Conservation (phyloP, 2,797 vertebrate species). For the Pseudomugil tenellus region DNA sequence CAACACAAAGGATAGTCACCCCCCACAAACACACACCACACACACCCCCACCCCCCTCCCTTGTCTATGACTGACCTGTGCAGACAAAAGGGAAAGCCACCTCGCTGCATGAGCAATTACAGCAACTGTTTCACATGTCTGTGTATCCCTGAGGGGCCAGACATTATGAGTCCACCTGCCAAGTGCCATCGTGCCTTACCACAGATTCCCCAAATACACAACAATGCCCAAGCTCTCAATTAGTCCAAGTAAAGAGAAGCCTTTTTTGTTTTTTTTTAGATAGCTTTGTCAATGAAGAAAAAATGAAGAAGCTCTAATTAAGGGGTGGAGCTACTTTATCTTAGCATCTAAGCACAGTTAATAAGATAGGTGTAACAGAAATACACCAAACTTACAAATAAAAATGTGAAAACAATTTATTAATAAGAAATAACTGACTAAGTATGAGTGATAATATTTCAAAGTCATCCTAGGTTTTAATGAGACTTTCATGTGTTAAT, state of each 20-base stretch:
- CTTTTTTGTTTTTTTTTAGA: constrained; percentile 36
- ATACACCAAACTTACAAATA: constrained; percentile 11
- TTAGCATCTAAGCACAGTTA: constrained; percentile 23
- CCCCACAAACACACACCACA: neutral
- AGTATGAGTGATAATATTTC: constrained; percentile 45
- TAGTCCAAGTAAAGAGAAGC: constrained; percentile 58
- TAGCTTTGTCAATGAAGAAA: constrained; percentile 13
- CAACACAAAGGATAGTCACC: constrained; percentile 11
- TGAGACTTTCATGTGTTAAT: constrained; percentile 48
- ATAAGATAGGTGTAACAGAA: neutral
- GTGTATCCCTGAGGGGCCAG: constrained; percentile 49
- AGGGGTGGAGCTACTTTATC: constrained; percentile 21
- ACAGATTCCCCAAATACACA: constrained; percentile 78
- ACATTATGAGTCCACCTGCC: constrained; percentile 88
- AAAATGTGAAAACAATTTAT: constrained; percentile 44
- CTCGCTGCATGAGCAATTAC: constrained; percentile 85
- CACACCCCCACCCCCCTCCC: neutral
- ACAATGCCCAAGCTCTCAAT: constrained; percentile 71
- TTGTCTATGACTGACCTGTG: constrained; percentile 71
- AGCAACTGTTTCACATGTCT: constrained; percentile 79
- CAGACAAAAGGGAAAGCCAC: constrained; percentile 78
- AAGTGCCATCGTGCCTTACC: constrained; percentile 76
- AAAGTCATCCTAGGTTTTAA: constrained; percentile 30
- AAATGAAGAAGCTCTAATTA: constrained; percentile 54
- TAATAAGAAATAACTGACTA: constrained; percentile 43